Conservation (phyloP, 2,888 invertebrate species). For the Aporophyla nigra region DNA sequence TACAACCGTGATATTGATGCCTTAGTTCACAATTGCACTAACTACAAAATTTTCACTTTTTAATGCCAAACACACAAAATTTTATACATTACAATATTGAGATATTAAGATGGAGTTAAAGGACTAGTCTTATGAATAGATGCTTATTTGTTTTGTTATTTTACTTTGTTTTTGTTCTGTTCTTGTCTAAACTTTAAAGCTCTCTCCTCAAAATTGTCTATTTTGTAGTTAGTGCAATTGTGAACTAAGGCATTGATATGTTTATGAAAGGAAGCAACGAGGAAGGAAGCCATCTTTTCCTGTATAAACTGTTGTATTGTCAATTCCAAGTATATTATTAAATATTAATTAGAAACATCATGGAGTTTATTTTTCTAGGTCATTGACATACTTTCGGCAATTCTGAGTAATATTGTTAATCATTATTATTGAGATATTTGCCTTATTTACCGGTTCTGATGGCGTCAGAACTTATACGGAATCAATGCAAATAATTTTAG, state of each 20-base stretch:
- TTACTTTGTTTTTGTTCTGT: too few species aligned
- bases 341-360: slow-evolving; percentile 33
- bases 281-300: slow-evolving; percentile 43
- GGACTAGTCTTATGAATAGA: too few species aligned
- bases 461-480: neutral
- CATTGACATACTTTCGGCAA: slow-evolving; percentile 61
- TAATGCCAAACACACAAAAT: too few species aligned
- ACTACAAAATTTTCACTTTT: too few species aligned
- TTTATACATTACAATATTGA: too few species aligned
- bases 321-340: slow-evolving; percentile 44
- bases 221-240: too few species aligned
- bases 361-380: slow-evolving; percentile 61
- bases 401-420: slow-evolving; percentile 29
- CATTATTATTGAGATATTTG: slow-evolving; percentile 18
- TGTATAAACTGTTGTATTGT: slow-evolving; percentile 2
- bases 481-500: neutral
- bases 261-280: neutral
- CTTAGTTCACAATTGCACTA: too few species aligned
- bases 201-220: too few species aligned
- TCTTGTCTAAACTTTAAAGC: too few species aligned
- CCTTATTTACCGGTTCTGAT: slow-evolving; percentile 26
- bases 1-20: neutral
- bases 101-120: too few species aligned
- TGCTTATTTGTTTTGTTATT: too few species aligned
- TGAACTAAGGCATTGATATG: too few species aligned